Evolutionary conservation across 2,797 vertebrate species (phyloP), one percentile per base, ranked within the genome.

Genomic region (Gallirallus australis): DNA sequence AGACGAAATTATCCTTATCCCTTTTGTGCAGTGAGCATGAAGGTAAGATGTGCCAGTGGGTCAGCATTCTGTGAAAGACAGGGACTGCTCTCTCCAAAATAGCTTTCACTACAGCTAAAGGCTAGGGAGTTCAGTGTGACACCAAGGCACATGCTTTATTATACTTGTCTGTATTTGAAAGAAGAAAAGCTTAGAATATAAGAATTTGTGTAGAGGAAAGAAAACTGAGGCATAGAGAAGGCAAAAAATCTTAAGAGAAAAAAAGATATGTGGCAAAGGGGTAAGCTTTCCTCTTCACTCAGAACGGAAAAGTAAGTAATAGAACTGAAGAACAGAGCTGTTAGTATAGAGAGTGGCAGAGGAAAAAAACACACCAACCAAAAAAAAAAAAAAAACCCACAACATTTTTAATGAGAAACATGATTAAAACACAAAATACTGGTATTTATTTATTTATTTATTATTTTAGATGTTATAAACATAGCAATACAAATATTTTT

Each of bases 321-420:
- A 70, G 16, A 73, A 70, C 6, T 3, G 6, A 66, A n/a, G 18
- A 3, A 40, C 12, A 52, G 17, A 85, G 31, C 8, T 68, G 6
- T 33, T 73, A 31, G 2, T 12, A 7, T 5, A 31, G 28, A 20
- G 2, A 64, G 7, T 7, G 59, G 6, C 1, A 68, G 13, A 69
- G 19, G 37, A 24, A 15, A 10, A 9, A 75, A 5, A 0, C 8
- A 18, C 45, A 19, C 16, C 16, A 47, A 47, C 45, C 45, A 12
- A 14, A 10, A 9, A 80, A 40, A 40, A 80, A 40, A 40, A 13
- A 6, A 23, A 25, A 50, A 25, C 23, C 3, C 11, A 2, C 47
- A 37, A 7, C 11, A 21, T 6, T 5, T 47, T 30, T 21, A 19
- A 31, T 70, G 6, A 35, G 3, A 28, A 3, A 6, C 1, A 7